Evolutionary conservation across 2,888 invertebrate genomes (phyloP).

Genomic region (Fragum sueziense): DNA sequence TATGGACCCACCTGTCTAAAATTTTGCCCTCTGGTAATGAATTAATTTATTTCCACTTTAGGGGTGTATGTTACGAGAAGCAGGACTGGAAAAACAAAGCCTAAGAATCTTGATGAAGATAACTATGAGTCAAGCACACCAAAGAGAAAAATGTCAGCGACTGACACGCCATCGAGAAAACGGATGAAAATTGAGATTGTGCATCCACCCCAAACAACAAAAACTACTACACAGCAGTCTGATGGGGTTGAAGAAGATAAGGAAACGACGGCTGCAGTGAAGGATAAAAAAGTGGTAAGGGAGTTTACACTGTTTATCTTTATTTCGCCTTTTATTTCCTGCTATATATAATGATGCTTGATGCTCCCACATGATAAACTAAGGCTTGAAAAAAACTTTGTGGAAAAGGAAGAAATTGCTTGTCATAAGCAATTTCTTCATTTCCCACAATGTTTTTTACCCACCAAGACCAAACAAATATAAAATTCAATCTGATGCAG

Average conservation of each 20-base stretch:
- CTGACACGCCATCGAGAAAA: background rate
- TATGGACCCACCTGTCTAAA: no score
- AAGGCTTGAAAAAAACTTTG: no score
- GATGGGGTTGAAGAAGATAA: background rate
- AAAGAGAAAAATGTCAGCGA: slow-evolving; percentile 18
- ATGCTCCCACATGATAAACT: no score
- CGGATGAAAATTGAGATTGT: background rate
- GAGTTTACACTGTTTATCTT: background rate
- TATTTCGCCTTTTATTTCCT: no score
- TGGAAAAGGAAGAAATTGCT: no score
- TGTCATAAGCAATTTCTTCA: background rate
- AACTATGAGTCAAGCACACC: slow-evolving; percentile 32
- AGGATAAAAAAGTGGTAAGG: slow-evolving; percentile 10
- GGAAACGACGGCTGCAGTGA: background rate
- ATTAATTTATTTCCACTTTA: no score
- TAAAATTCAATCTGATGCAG: background rate
- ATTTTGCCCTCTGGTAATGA: no score
- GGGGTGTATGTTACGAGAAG: slow-evolving; percentile 51
- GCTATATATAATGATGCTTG: no score
- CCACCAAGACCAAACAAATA: background rate
- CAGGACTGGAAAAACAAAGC: slow-evolving; percentile 51
- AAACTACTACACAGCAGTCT: background rate
- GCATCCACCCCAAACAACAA: background rate
- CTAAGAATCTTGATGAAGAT: slow-evolving; percentile 48
- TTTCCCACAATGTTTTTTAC: slow-evolving; percentile 2